Conservation (phyloP, 2,888 invertebrate genomes). For the Heliconius aoede region DNA sequence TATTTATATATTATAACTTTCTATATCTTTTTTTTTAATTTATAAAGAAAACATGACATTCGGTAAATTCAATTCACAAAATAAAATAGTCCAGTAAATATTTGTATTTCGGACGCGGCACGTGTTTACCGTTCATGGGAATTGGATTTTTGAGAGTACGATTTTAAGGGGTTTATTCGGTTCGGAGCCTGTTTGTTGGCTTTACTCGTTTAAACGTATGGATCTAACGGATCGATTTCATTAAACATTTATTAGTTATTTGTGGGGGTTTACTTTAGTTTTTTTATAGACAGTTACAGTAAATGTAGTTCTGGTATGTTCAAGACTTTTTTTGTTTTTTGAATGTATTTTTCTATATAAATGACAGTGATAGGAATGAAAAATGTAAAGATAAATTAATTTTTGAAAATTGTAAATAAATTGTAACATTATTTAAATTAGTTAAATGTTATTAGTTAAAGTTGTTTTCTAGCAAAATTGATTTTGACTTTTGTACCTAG, state of each 20-base stretch:
- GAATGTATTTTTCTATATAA: neutral
- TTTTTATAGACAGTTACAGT: neutral
- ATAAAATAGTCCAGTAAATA: slow-evolving; percentile 8
- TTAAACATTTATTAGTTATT: slow-evolving; percentile 11
- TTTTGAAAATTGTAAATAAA: too few relatives aligned
- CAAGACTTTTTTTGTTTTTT: neutral
- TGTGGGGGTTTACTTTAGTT: neutral
- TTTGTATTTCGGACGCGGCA: slow-evolving; percentile 24
- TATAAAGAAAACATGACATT: neutral
- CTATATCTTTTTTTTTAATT: neutral
- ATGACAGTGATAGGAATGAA: too few relatives aligned
- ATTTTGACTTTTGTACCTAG: too few relatives aligned
- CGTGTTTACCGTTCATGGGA: slow-evolving; percentile 17
- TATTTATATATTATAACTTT: too few relatives aligned
- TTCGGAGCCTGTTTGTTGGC: slow-evolving; percentile 18
- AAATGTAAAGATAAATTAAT: neutral
- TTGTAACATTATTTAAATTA: too few relatives aligned
- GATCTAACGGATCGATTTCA: slow-evolving; percentile 2
- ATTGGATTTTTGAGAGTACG: slow-evolving; percentile 21
- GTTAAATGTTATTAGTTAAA: too few relatives aligned
- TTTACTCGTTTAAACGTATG: slow-evolving; percentile 15
- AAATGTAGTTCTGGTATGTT: neutral
- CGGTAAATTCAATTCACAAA: neutral
- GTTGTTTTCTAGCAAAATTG: neutral
- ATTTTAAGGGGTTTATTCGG: slow-evolving; percentile 22